Evolutionary conservation across 2,888 invertebrate genomes (phyloP), one percentile per base, ranked within the genome.

Genomic region (Anodontia alba): DNA sequence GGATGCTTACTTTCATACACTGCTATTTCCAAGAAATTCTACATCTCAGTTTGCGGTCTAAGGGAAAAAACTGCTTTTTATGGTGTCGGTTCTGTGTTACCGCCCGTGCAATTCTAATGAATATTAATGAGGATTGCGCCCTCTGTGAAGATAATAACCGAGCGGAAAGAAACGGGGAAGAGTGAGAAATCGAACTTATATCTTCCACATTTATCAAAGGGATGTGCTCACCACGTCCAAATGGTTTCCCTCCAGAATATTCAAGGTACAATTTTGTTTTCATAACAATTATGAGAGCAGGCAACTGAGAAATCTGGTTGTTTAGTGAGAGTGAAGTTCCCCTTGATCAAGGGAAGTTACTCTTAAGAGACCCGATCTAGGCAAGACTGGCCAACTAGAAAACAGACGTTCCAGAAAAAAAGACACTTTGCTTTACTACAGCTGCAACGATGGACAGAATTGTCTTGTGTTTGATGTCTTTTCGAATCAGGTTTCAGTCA

Each of bases 281-380:
- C 20, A 62, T 1, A 20, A 2, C 2, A 1, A 29, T 20, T 8
- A 33, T 17, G 1, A 31, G 17, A 1, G 62, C 31, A 17, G 33
- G 10, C 5, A 20, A 33, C 15, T 23, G 31, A 23, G 33, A 62
- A 62, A 62, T 33, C 62, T n/a, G 26, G 33, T 33, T 3, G 62
- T 33, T 62, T 62, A 33, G 15, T 33, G 62, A 62, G 62, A 62
- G 62, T 62, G 62, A 62, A 62, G 31, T 62, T 62, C 33, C 62
- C 62, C 62, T 62, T 31, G 33, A 31, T 62, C 62, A 62, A 62
- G 62, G 62, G 62, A 62, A 31, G 33, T 33, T 62, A 62, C 62
- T 62, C 62, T 62, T 26, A 62, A 31, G 12, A 38, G 5, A 38
- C 38, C 12, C 12, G 12, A n/a, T n/a, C n/a, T n/a, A n/a, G n/a